A percentile compares a stretch with the other conserved stretches of the same genome.
These are phyloP conservation scores for Peromyscus californicus DNA, from an alignment of 2,113 vertebrate genomes.

Conservation along the genomic window DNA sequence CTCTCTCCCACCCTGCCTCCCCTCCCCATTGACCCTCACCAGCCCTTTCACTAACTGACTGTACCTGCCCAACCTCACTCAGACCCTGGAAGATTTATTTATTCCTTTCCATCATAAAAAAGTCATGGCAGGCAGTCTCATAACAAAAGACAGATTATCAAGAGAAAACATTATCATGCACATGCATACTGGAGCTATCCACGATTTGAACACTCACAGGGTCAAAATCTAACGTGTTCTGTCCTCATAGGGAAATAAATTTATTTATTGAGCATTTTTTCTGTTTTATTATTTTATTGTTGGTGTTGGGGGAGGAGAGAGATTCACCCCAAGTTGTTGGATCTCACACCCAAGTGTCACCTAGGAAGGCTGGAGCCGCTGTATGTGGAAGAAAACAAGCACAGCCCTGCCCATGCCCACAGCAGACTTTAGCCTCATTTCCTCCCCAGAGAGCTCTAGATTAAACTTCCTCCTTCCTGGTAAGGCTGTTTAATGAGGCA, in stretches of 20 bases:
- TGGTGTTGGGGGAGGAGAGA: background rate
- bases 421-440: slow-evolving; percentile 52
- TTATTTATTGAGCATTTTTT: background rate
- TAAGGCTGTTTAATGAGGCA: slow-evolving; percentile 52
- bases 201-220: background rate
- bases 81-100: background rate
- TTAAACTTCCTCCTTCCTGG: slow-evolving; percentile 79
- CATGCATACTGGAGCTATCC: background rate
- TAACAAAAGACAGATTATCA: background rate
- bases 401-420: background rate
- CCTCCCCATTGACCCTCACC: too few species aligned
- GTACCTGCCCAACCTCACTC: rapidly evolving
- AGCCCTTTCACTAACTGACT: background rate
- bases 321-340: background rate
- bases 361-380: background rate
- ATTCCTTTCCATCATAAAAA: background rate
- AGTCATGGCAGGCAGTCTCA: background rate
- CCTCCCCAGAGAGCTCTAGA: background rate
- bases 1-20: background rate
- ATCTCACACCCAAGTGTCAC: background rate
- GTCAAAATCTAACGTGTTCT: background rate
- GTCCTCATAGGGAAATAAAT: background rate
- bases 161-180: background rate
- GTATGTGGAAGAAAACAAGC: background rate
- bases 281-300: background rate